phyloP scores from a whole-genome alignment of 2,113 vertebrate species.

The Leptobrachium ailaonicum region DNA sequence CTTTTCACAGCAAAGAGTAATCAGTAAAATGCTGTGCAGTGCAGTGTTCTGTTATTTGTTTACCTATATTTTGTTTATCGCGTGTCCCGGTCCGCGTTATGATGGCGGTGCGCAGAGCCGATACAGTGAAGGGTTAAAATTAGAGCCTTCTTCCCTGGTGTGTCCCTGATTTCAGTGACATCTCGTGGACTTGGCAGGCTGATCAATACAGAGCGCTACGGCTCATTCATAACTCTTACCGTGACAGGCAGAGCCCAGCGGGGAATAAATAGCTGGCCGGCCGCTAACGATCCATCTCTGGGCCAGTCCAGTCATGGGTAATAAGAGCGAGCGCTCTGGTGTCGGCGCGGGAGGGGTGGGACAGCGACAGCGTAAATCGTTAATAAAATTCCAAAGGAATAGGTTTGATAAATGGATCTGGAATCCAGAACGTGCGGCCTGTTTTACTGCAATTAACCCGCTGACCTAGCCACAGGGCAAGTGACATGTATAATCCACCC shows the following conservation, averaged over 20 bases:
- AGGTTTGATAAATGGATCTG: slow-evolving; percentile 35
- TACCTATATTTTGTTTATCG: too few relatives aligned
- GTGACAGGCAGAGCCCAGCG: slow-evolving; percentile 37
- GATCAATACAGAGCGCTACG: slow-evolving; percentile 40
- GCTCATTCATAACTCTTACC: slow-evolving; percentile 37
- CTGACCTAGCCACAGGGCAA: slow-evolving; percentile 29
- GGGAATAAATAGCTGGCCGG: slow-evolving; percentile 43
- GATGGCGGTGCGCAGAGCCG: neutral
- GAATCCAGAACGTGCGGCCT: slow-evolving; percentile 15
- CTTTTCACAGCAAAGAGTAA: too few relatives aligned
- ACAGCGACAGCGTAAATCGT: neutral
- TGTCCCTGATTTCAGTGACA: slow-evolving; percentile 37
- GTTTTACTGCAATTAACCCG: slow-evolving; percentile 35
- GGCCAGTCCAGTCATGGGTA: slow-evolving; percentile 27
- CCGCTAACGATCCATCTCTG: slow-evolving; percentile 43
- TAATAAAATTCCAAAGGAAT: slow-evolving; percentile 44
- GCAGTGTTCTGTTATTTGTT: too few relatives aligned
- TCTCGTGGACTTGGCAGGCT: slow-evolving; percentile 5
- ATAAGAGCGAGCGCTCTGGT: slow-evolving; percentile 10
- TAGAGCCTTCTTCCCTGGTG: slow-evolving; percentile 6
- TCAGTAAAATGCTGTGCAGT: too few relatives aligned
- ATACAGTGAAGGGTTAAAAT: neutral
- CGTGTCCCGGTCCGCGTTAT: too few relatives aligned
- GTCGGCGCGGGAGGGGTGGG: neutral
- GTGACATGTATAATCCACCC: slow-evolving; percentile 2